Evolutionary conservation across 2,797 vertebrate genomes (phyloP), one percentile per base, ranked within the genome.

Genomic region (Darevskia nairensis): DNA sequence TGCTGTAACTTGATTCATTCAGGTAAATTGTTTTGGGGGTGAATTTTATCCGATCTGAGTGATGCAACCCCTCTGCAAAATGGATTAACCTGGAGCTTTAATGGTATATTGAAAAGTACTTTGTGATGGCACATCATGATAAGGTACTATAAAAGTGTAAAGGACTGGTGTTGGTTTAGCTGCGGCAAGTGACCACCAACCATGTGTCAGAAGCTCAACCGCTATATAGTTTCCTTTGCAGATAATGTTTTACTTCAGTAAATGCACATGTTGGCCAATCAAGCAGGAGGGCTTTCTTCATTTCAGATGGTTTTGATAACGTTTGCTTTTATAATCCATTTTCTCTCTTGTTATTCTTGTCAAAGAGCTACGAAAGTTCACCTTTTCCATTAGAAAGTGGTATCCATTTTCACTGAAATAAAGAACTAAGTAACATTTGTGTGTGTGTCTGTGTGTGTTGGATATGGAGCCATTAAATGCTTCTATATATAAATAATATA

Each of bases 21-120:
- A 72, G 4, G 74, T 27, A 91, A 88, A 17, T 84, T 93, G n/a
- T 44, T 64, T 8, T 75, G 15, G 21, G 86, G 80, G 71, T 90
- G 81, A 89, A 93, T 93, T 92, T 92, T 92, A 88, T 89, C 69
- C 64, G 41, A 44, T 80, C 59, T 75, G 77, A 80, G 72, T 69
- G 35, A 85, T 75, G 66, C 77, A 86, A 46, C 82, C 85, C 87
- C 92, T 92, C 89, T 92, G 39, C 27, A 92, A 91, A 93, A 92
- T 77, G 39, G 77, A 90, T 92, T 92, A 93, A 13, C 72, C 78
- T 91, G 91, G 80, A 93, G 88, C 94, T 95, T 91, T 90, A 94
- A 91, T 75, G 29, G 46, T 94, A 90, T 94, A 89, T 90, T 89
- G 19, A 87, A 90, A 94, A 92, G 68, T 78, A 90, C 39, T 44